Base-by-base conservation (phyloP, 2,113 vertebrate species). In the Panurus biarmicus region DNA sequence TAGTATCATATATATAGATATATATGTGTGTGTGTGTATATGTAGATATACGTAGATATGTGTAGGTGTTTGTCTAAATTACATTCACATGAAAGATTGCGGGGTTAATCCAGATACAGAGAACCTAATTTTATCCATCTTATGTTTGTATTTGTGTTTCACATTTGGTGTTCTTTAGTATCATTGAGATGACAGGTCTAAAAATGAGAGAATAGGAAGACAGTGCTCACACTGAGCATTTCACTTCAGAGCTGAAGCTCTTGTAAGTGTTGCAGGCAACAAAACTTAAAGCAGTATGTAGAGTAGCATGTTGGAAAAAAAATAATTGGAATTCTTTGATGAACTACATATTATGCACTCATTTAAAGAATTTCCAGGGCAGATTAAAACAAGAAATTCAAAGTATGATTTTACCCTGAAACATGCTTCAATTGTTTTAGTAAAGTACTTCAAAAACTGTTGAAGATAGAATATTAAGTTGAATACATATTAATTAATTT, bases 11-110 rank as follows among this genome's bases (percentile, higher is more conserved):
- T 11, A 22, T 13, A 28, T 7, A 45, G 8, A 22, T 16, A 53
- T 17, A 6, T 14, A n/a, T n/a, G n/a, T n/a, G n/a, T n/a, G n/a
- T n/a, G n/a, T n/a, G n/a, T n/a, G n/a, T n/a, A n/a, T n/a, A n/a
- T n/a, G n/a, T n/a, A n/a, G n/a, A 19, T 29, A 11, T 9, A 29
- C 2, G 1, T 18, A 29, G 3, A 35, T 29, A 14, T 5, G 11
- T n/a, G 2, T 18, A 8, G 70, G 5, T 70, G 5, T 38, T 40
- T 72, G 6, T 71, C 47, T 64, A 74, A 69, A 48, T 82, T 85
- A 14, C 29, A 48, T 79, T 44, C n/a, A 21, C 25, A 12, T 74
- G 35, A 58, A 77, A 86, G 56, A 51, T 44, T 56, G 74, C 6
- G 26, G 10, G 5, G 19, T 81, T 73, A 47, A 38, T 53, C 8